Base-by-base conservation (phyloP, 2,888 invertebrate genomes). In the Diaphora mendica region DNA sequence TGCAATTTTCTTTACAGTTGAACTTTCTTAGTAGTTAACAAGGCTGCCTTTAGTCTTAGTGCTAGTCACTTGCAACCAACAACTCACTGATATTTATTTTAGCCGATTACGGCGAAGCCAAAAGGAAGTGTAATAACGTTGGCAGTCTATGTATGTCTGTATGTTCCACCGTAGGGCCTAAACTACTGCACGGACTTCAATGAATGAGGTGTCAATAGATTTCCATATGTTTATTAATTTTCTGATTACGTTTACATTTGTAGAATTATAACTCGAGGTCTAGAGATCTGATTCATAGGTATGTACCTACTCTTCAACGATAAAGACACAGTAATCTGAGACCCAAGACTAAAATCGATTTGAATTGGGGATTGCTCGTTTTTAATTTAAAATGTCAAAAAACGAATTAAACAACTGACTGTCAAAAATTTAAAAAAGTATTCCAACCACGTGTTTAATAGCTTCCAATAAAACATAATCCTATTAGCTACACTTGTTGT, bases 401-500 rank as follows among this genome's bases (percentile, higher is more conserved):
- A 55, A 13, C 3, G n/a, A n/a, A 30, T 62, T 0, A 42, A 30
- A 23, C 13, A 20, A 13, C 15, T 68, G 51, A 17, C n/a, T 59
- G 59, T 39, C 26, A 9, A 62, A 17, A 69, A 59, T 69, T 59
- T 35, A 35, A 51, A 35, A 35, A 35, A 35, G 35, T 35, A 44
- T 23, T 39, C 0, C 70, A 0, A 72, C 73, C 77, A 79, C 79
- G 79, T 77, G 77, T 67, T 64, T 72, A 70, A 75, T 68, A 69
- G 68, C 67, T 20, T 26, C 35, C 70, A 75, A 75, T 81, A 78
- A 72, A 77, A 83, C 72, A 72, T 93, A 93, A 93, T 93, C 93
- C 88, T 88, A 92, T 94, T 91, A 91, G 72, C 75, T 83, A 85
- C 94, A 93, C 93, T 94, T 94, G 93, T 89, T 89, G 85, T 81